Evolutionary conservation across 2,888 invertebrate genomes (phyloP).

Genomic region (Arge pagana): DNA sequence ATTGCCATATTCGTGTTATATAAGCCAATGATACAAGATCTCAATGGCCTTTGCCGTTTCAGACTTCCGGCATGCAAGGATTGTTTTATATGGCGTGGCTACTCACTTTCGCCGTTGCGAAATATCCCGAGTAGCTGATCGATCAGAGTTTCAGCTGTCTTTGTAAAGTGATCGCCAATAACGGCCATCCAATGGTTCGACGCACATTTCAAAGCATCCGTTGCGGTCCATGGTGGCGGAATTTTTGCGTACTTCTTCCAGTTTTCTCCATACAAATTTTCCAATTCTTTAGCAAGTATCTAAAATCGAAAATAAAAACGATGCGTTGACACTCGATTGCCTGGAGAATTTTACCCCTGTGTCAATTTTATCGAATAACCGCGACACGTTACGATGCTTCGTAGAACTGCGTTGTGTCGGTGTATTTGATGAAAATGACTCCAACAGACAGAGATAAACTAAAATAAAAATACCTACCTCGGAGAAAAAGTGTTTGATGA

Average conservation of each 20-base stretch:
- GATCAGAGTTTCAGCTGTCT: constrained; percentile 37
- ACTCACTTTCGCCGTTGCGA: constrained; percentile 35
- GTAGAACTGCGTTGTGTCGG: too few relatives aligned
- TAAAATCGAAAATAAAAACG: constrained; percentile 29
- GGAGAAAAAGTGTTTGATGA: constrained; percentile 41
- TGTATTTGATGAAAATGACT: not conserved
- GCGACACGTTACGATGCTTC: too few relatives aligned
- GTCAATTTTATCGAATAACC: too few relatives aligned
- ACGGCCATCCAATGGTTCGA: constrained; percentile 56
- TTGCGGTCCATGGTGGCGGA: constrained; percentile 52
- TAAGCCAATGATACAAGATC: too few relatives aligned
- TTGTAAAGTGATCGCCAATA: constrained; percentile 46
- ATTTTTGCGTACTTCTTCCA: constrained; percentile 49
- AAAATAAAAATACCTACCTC: constrained; percentile 31
- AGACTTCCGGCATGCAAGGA: too few relatives aligned
- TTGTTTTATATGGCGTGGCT: too few relatives aligned
- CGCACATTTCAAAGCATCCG: constrained; percentile 48
- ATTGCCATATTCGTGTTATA: too few relatives aligned
- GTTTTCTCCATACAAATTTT: constrained; percentile 43
- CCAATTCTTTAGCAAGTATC: constrained; percentile 48
- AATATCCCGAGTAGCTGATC: constrained; percentile 38
- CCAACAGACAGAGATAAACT: not conserved
- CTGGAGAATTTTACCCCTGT: too few relatives aligned
- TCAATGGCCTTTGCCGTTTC: too few relatives aligned
- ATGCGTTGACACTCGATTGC: too few relatives aligned